Evolutionary conservation across 30 jellyfish, hydroid and myxozoan genomes (phyloP).

Genomic region (Hydra vulgaris): DNA sequence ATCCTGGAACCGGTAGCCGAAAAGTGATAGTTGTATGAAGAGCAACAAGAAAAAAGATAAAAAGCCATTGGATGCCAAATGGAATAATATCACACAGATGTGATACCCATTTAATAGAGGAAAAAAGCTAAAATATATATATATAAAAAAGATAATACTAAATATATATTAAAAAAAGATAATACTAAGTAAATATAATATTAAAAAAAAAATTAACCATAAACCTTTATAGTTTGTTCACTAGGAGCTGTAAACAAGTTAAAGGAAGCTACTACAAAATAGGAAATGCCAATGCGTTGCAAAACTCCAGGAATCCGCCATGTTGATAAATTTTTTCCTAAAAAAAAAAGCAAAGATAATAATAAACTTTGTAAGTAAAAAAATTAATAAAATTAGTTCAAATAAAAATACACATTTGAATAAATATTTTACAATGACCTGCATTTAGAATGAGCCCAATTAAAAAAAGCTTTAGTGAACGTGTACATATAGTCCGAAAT

Average conservation of each 20-base stretch:
- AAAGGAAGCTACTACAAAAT: conserved; percentile 71
- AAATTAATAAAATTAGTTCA: too few relatives aligned
- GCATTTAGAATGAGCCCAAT: conserved; percentile 58
- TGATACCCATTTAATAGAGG: conserved; percentile 38
- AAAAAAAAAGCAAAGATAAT: not conserved
- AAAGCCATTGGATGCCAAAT: conserved; percentile 68
- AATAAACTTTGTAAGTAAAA: too few relatives aligned
- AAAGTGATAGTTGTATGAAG: conserved; percentile 53
- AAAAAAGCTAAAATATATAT: not conserved
- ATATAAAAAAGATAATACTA: not conserved
- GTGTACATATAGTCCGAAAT: conserved; percentile 32
- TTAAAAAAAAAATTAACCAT: not conserved
- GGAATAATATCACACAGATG: conserved; percentile 45
- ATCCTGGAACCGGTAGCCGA: conserved; percentile 63
- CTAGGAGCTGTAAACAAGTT: conserved; percentile 61
- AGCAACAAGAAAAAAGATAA: conserved; percentile 31
- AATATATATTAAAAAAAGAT: not conserved
- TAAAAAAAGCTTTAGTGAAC: conserved; percentile 58
- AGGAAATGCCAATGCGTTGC: conserved; percentile 72
- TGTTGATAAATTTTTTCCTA: conserved; percentile 35
- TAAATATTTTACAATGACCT: conserved; percentile 22
- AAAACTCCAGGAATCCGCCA: conserved; percentile 86
- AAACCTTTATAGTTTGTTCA: conserved; percentile 12
- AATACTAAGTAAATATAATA: not conserved
- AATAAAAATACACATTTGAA: not conserved